Evolutionary conservation across 2,113 vertebrate species (phyloP).

Genomic region (Laticauda colubrina): DNA sequence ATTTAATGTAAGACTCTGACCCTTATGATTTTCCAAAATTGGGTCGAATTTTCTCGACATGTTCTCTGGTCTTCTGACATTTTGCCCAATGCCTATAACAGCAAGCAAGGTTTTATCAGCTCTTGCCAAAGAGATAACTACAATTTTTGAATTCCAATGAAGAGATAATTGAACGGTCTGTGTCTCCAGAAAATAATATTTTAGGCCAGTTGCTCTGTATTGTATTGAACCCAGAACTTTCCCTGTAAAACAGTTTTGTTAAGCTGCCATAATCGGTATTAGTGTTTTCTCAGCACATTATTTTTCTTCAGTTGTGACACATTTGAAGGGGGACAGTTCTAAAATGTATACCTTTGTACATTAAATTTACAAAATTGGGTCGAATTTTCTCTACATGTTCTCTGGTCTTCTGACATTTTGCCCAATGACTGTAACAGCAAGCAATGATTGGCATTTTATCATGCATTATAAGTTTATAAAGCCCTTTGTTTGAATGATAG

Average conservation of each 20-base stretch:
- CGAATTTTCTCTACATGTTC: too few relatives aligned
- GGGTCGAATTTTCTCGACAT: slow-evolving; percentile 59
- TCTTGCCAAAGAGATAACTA: slow-evolving; percentile 59
- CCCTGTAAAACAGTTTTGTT: neutral
- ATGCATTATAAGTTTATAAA: neutral
- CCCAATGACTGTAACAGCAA: too few relatives aligned
- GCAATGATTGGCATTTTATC: neutral
- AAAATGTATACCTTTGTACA: neutral
- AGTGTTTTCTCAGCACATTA: neutral
- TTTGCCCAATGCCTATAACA: slow-evolving; percentile 48
- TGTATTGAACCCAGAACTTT: neutral
- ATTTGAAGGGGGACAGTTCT: neutral
- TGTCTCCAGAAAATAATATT: slow-evolving; percentile 43
- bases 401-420: too few relatives aligned
- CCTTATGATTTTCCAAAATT: slow-evolving; percentile 60
- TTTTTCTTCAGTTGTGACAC: neutral
- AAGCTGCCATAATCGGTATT: neutral
- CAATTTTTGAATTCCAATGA: slow-evolving; percentile 64
- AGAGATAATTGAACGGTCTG: slow-evolving; percentile 38
- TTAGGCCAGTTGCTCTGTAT: neutral
- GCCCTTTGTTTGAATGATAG: neutral
- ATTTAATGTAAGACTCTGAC: slow-evolving; percentile 67
- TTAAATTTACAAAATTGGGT: neutral
- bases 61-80: slow-evolving; percentile 61
- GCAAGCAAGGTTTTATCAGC: slow-evolving; percentile 58